Evolutionary conservation across 2,797 vertebrate genomes (phyloP).

Genomic region (Lepidocolaptes lacrymiger): DNA sequence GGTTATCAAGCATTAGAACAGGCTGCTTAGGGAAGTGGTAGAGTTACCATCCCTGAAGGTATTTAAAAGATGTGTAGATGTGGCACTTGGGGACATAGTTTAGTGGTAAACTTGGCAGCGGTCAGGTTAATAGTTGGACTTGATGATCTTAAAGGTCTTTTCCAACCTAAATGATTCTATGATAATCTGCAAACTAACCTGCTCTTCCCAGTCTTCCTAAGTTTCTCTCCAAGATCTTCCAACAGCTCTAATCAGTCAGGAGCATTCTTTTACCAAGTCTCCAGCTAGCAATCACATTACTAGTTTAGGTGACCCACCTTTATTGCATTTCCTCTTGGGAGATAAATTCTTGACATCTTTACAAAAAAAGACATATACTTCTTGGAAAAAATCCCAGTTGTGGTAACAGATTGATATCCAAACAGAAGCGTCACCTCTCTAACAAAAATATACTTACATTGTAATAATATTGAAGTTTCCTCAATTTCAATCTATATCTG

Average conservation of each 20-base stretch:
- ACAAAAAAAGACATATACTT: not conserved
- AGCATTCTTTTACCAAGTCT: not conserved
- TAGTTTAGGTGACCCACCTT: not conserved
- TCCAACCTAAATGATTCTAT: not conserved
- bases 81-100: not conserved
- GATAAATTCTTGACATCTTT: not conserved
- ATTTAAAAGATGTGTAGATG: not conserved
- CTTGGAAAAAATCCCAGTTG: not conserved
- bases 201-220: not conserved
- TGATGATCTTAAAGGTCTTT: not conserved
- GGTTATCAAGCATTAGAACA: not conserved
- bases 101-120: not conserved
- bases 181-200: not conserved
- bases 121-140: not conserved
- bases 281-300: not conserved
- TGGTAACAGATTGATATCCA: not conserved
- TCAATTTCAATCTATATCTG: not conserved
- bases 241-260: not conserved
- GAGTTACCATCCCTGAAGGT: not conserved
- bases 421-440: not conserved
- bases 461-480: not conserved
- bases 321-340: not conserved
- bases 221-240: not conserved
- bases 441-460: not conserved
- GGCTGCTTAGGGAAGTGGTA: not conserved